phyloP scores from a whole-genome alignment of 1,140 invertebrate genomes.

The Leucophenga varia region DNA sequence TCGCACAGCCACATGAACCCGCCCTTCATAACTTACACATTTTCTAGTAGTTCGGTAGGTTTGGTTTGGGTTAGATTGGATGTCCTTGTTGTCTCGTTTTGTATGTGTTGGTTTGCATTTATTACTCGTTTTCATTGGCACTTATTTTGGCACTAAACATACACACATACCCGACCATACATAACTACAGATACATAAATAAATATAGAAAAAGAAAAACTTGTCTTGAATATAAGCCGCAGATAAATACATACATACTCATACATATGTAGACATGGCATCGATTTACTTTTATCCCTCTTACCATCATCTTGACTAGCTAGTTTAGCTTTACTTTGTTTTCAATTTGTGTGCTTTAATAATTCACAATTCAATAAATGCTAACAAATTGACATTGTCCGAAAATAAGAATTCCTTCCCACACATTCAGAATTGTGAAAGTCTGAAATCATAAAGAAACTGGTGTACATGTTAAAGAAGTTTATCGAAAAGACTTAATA shows the following conservation, averaged over 20 bases:
- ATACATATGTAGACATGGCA: constrained; percentile 11
- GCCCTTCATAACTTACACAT: constrained; percentile 40
- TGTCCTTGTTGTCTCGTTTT: not conserved
- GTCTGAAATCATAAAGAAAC: no score
- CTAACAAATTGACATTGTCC: constrained; percentile 54
- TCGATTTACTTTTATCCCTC: no score
- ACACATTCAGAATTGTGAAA: no score
- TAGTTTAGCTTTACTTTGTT: constrained; percentile 19
- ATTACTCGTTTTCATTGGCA: constrained; percentile 49
- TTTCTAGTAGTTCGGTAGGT: constrained; percentile 32
- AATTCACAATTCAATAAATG: constrained; percentile 56
- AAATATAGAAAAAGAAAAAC: no score
- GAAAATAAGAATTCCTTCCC: no score
- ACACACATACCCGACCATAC: not conserved
- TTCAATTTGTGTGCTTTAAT: constrained; percentile 56
- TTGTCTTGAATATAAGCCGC: constrained; percentile 19
- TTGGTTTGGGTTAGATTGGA: constrained; percentile 13
- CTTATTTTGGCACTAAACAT: constrained; percentile 33
- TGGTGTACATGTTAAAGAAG: no score
- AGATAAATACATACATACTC: constrained; percentile 22
- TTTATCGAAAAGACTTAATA: no score
- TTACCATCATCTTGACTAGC: constrained; percentile 10
- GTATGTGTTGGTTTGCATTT: constrained; percentile 34
- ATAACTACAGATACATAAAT: not conserved
- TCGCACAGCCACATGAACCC: constrained; percentile 13